Evolutionary conservation across 2,888 invertebrate species (phyloP), one percentile per base, ranked within the genome.

Genomic region (Formica aserva): DNA sequence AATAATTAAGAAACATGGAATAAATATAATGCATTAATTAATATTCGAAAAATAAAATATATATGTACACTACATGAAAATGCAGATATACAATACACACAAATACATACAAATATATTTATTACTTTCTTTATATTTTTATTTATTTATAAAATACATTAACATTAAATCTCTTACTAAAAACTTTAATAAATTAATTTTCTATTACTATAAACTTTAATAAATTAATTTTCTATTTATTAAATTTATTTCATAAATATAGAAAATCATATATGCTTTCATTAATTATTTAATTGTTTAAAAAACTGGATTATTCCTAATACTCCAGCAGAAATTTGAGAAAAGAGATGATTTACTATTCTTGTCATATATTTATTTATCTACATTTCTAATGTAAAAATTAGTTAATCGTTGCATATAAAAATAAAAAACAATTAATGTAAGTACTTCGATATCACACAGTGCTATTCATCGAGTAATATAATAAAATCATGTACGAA

Each of bases 291-390:
- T 22, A 57, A 57, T 57, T 57, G 22, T 57, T 57, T 2, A 22
- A 22, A 22, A 22, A 11, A n/a, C 18, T n/a, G 1, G 18, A 22
- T 22, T 57, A 57, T 57, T 74, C n/a, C 18, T 15, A 26, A 29
- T 38, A 41, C 13, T 74, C 2, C 15, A 62, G n/a, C 41, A 60
- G 26, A 35, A 71, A 72, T 38, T 26, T n/a, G 41, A 41, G 5
- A 22, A 55, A 6, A n/a, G 11, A 26, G 26, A 26, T 29, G 18
- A 8, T 13, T 74, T 1, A 41, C 35, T 57, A 72, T 8, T 29
- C n/a, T 74, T 38, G 9, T 29, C 60, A 29, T 60, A 13, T 26
- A n/a, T 38, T 74, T 74, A 62, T 38, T 74, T 60, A n/a, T 26
- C 18, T 38, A 38, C 5, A 11, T 6, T 29, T 41, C 29, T 74